A percentile compares a stretch with the other conserved stretches of the same genome.
Evolutionary conservation across 1,140 invertebrate genomes (phyloP).

Genomic region (Drosophila rufa): DNA sequence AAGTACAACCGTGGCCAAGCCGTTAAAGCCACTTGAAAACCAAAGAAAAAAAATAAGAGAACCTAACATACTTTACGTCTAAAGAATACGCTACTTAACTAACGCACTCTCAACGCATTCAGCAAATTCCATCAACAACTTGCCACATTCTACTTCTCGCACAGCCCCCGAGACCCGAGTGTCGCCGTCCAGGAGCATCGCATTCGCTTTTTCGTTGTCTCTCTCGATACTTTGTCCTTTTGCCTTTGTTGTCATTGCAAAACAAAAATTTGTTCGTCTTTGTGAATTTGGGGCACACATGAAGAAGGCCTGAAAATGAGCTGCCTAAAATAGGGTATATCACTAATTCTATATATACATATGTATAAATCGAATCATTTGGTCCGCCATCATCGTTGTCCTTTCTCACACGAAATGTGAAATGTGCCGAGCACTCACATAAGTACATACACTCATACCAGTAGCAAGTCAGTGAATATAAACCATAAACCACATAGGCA

Average conservation of each 20-base stretch:
- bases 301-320: slow-evolving; percentile 10
- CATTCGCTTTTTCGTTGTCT: slow-evolving; percentile 15
- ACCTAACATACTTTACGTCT: slow-evolving; percentile 15
- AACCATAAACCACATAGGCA: slow-evolving; percentile 3
- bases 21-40: neutral
- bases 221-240: slow-evolving; percentile 1
- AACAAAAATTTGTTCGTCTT: slow-evolving; percentile 11
- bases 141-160: slow-evolving; percentile 21
- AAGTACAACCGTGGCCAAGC: slow-evolving; percentile 57
- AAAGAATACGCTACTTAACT: slow-evolving; percentile 21
- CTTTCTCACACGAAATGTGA: neutral
- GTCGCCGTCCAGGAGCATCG: slow-evolving; percentile 18
- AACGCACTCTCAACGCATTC: slow-evolving; percentile 21
- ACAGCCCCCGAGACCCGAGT: slow-evolving; percentile 7
- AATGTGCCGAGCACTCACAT: neutral
- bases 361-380: slow-evolving; percentile 3
- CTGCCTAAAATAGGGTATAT: slow-evolving; percentile 2
- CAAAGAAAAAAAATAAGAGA: slow-evolving; percentile 1
- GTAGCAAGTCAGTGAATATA: slow-evolving; percentile 2
- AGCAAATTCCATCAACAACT: slow-evolving; percentile 18
- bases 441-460: neutral
- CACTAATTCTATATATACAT: neutral
- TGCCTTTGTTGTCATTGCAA: slow-evolving; percentile 10
- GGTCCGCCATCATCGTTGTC: slow-evolving; percentile 9
- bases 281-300: slow-evolving; percentile 21